These are phyloP conservation scores for Bradypodion pumilum DNA, from an alignment of 2,797 vertebrate genomes.

Conservation along the genomic window DNA sequence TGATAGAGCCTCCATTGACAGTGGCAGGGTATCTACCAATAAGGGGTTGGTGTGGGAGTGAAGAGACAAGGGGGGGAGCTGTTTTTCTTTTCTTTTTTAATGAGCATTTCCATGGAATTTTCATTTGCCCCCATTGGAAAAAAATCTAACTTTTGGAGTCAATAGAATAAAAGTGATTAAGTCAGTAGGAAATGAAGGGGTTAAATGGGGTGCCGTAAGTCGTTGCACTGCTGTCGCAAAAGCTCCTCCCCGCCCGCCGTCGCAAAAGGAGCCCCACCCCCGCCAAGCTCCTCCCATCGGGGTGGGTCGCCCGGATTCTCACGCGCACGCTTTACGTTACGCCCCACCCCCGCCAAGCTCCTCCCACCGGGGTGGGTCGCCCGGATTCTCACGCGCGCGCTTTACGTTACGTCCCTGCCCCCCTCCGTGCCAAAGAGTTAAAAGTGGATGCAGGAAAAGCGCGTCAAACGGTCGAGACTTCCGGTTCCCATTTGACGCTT, in stretches of 20 bases:
- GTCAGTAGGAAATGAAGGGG: fast-evolving
- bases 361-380: background rate
- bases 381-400: constrained; percentile 43
- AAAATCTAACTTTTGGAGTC: too few relatives aligned
- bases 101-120: too few relatives aligned
- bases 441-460: background rate
- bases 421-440: background rate
- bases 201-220: background rate
- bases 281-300: background rate
- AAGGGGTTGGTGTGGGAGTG: background rate
- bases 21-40: background rate
- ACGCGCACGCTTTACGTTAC: constrained; percentile 46
- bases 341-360: background rate
- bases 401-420: constrained; percentile 39
- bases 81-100: too few relatives aligned
- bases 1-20: background rate
- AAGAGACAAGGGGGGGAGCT: background rate
- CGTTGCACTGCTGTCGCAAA: constrained; percentile 35
- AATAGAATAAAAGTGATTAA: too few relatives aligned
- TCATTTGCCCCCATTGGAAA: too few relatives aligned
- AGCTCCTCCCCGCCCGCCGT: too few relatives aligned
- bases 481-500: background rate
- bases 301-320: constrained; percentile 31
- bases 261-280: background rate
- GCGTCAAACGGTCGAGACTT: background rate